Evolutionary conservation across 1,140 invertebrate species (phyloP), one percentile per base, ranked within the genome.

Genomic region (Pararge aegeria): DNA sequence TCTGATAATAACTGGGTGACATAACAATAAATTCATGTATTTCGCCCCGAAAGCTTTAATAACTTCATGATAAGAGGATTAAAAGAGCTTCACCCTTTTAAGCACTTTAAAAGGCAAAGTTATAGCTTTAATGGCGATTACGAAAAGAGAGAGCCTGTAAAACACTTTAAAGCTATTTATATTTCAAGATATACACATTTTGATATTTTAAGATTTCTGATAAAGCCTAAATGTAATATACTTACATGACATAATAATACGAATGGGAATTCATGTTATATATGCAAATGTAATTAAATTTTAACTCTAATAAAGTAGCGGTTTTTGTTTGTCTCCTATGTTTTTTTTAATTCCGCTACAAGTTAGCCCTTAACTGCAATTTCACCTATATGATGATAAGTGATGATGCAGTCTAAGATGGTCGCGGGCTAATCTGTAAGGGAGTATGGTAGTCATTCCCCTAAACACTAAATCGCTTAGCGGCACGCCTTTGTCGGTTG

Each of bases 1-100:
- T 46, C 18, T 30, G 58, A 61, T 61, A 61, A 53, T 15, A n/a
- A n/a, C n/a, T 50, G 16, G 27, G 27, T 53, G 50, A 53, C 51
- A 54, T 5, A 29, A 40, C 51, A 49, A 49, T 54, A 61, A 54
- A 61, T 61, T 54, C 44, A 29, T n/a, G 44, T 38, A 60, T 29
- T 38, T 21, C 18, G 42, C 44, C 29, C 51, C 42, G 34, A 55
- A 55, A 48, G 54, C 27, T 12, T 55, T 55, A 55, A 48, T 15
- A 29, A 27, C 42, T 55, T 46, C 34, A n/a, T 46, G 54, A 55
- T 55, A 55, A 55, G 44, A 46, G 54, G 27, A 24, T 55, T 13
- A 20, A 44, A 38, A 21, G 15, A 46, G 29, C 30, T 46, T 48
- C 52, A 46, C 27, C 16, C 42, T 48, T 46, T 42, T 20, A 46